phyloP scores from a whole-genome alignment of 2,797 vertebrate species.

The Gila robusta region DNA sequence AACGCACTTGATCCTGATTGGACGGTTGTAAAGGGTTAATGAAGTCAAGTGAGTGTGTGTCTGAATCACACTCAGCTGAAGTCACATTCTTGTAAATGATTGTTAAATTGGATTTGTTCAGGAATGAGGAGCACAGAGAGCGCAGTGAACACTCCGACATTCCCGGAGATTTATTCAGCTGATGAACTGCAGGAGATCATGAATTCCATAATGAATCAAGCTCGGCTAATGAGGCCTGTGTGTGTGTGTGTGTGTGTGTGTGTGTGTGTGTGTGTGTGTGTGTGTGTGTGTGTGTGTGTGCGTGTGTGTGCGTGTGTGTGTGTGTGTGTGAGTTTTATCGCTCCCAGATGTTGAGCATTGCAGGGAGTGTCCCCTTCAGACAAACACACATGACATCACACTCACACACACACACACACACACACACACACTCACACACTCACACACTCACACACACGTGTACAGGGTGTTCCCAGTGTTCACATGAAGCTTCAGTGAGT shows the following conservation, averaged over 20 bases:
- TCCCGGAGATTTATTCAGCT: slow-evolving; percentile 33
- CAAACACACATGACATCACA: slow-evolving; percentile 48
- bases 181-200: slow-evolving; percentile 41
- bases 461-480: neutral
- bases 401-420: neutral
- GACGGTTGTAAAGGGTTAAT: neutral
- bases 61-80: slow-evolving; percentile 16
- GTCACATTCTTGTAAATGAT: slow-evolving; percentile 40
- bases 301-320: slow-evolving; percentile 23
- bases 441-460: neutral
- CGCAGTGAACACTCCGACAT: slow-evolving; percentile 5
- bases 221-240: slow-evolving; percentile 25
- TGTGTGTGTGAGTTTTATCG: slow-evolving; percentile 64
- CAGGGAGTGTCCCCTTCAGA: slow-evolving; percentile 78
- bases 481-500: slow-evolving; percentile 19
- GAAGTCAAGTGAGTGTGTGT: slow-evolving; percentile 7
- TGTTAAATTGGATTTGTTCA: slow-evolving; percentile 73
- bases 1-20: neutral
- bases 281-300: slow-evolving; percentile 37
- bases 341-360: slow-evolving; percentile 80
- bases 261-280: neutral
- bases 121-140: slow-evolving; percentile 68
- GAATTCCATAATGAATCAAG: slow-evolving; percentile 35
- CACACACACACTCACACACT: neutral
- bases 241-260: neutral